A percentile compares a stretch with the other conserved stretches of the same genome.
Evolutionary conservation across 2,113 vertebrate species (phyloP).

Genomic region (Sprattus sprattus): DNA sequence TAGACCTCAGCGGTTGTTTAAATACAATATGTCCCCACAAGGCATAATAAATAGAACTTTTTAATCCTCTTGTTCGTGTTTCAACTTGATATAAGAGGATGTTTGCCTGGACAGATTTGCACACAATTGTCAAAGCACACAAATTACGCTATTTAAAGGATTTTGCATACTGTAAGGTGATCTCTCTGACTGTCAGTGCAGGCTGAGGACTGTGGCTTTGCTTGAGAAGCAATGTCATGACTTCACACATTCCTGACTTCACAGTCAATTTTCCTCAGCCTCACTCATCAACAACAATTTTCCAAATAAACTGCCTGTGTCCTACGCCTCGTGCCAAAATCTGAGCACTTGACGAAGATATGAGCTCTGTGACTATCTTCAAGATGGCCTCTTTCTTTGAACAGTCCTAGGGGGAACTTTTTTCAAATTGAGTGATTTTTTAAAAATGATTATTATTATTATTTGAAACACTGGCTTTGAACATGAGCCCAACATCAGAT

Average conservation of each 20-base stretch:
- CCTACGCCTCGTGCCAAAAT: conserved; percentile 36
- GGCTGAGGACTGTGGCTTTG: neutral
- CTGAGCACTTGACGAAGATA: conserved; percentile 38
- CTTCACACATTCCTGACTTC: conserved; percentile 41
- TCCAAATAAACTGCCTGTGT: conserved; percentile 36
- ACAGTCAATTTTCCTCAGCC: conserved; percentile 37
- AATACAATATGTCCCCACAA: conserved; percentile 26
- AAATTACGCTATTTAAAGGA: conserved; percentile 23
- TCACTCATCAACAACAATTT: conserved; percentile 39
- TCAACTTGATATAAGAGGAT: conserved; percentile 57
- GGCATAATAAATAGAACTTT: conserved; percentile 43
- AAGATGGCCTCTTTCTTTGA: conserved; percentile 2
- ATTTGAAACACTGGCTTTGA: neutral
- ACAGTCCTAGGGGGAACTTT: neutral
- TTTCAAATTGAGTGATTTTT: neutral
- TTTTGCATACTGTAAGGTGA: neutral
- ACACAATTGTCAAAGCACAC: conserved; percentile 39
- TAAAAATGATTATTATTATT: conserved; percentile 7
- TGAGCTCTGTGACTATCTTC: neutral
- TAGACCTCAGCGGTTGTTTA: conserved; percentile 48
- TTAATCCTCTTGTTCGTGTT: conserved; percentile 50
- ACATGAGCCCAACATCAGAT: no score
- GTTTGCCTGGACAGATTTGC: conserved; percentile 37
- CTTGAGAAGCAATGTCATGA: conserved; percentile 7
- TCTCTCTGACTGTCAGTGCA: neutral